Conservation (phyloP, 2,113 vertebrate genomes). For the Poeciliopsis occidentalis region DNA sequence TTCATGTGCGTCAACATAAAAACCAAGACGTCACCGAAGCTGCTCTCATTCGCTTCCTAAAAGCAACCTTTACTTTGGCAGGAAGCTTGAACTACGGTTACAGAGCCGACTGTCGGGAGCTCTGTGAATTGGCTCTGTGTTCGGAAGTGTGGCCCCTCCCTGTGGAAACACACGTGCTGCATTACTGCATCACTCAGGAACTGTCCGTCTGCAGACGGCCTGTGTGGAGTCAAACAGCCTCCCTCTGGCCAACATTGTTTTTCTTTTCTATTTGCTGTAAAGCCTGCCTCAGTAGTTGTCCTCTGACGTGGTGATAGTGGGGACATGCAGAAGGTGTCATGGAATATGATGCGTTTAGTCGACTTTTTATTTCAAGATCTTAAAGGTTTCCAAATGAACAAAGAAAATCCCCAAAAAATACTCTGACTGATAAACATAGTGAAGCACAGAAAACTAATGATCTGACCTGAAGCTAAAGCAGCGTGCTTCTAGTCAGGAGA, state of each 20-base stretch:
- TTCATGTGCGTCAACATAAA: slow-evolving; percentile 5
- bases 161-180: slow-evolving; percentile 34
- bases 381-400: slow-evolving; percentile 18
- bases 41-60: slow-evolving; percentile 2
- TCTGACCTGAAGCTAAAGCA: background rate
- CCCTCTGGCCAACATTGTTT: background rate
- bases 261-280: background rate
- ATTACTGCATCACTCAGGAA: slow-evolving; percentile 36
- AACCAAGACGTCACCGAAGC: slow-evolving; percentile 4
- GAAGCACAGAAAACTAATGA: background rate
- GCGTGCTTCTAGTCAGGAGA: background rate
- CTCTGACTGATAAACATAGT: background rate
- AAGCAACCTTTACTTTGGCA: slow-evolving; percentile 8
- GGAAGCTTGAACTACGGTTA: background rate
- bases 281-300: background rate
- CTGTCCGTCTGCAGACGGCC: slow-evolving; percentile 8
- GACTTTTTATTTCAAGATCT: slow-evolving; percentile 44
- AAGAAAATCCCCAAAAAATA: no score
- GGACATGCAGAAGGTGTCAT: slow-evolving; percentile 17
- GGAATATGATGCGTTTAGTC: slow-evolving; percentile 59
- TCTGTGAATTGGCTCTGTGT: slow-evolving; percentile 58
- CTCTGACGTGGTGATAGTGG: background rate
- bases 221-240: background rate
- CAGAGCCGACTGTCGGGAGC: slow-evolving; percentile 14
- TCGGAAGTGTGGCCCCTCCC: slow-evolving; percentile 15